phyloP scores from a whole-genome alignment of 1,140 invertebrate species.

The Diachasmimorpha longicaudata region DNA sequence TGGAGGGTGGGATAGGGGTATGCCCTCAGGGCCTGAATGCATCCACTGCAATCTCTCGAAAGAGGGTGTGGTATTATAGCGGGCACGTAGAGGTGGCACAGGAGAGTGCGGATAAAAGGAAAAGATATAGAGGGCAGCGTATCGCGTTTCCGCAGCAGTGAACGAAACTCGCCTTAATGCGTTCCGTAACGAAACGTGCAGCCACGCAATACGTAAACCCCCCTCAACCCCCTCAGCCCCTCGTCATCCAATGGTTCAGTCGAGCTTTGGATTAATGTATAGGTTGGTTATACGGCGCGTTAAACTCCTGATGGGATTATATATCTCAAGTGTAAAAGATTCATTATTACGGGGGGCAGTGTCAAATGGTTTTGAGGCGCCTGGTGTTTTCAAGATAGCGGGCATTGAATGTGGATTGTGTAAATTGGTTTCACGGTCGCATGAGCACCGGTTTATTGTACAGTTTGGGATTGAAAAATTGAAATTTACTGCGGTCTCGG shows the following conservation, averaged over 20 bases:
- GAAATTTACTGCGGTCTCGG: background rate
- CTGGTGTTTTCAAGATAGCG: background rate
- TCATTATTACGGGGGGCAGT: constrained; percentile 41
- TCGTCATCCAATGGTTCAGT: too few relatives aligned
- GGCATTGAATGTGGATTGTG: background rate
- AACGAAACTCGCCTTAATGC: constrained; percentile 43
- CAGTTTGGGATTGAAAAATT: background rate
- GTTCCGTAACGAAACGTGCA: constrained; percentile 40
- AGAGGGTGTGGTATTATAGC: too few relatives aligned
- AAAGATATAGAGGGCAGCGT: constrained; percentile 29
- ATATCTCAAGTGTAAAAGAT: constrained; percentile 48
- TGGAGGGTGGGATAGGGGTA: too few relatives aligned
- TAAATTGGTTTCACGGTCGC: background rate
- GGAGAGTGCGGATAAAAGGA: background rate
- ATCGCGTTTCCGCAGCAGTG: constrained; percentile 57
- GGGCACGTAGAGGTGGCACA: background rate
- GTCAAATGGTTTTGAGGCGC: background rate
- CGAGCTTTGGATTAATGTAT: constrained; percentile 40
- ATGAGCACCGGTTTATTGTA: background rate
- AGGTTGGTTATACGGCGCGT: constrained; percentile 24
- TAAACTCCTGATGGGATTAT: constrained; percentile 44
- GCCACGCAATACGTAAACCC: constrained; percentile 6
- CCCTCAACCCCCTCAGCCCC: too few relatives aligned
- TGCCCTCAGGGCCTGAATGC: too few relatives aligned
- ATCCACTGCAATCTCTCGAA: too few relatives aligned